phyloP scores from a whole-genome alignment of 2,113 vertebrate species.

The Recurvirostra avosetta region DNA sequence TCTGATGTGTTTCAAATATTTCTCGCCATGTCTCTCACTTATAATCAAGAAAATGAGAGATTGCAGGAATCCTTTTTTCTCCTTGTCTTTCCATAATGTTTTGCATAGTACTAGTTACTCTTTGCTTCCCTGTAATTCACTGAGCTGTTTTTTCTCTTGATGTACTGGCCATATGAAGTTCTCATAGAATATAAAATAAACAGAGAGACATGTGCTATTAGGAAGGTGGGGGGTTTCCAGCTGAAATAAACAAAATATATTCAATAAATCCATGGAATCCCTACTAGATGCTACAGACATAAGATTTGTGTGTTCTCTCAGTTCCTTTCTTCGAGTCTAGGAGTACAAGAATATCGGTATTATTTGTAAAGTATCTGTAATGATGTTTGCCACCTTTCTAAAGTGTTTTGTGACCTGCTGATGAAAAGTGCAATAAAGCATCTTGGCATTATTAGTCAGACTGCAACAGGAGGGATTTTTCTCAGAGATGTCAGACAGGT shows the following conservation, averaged over 20 bases:
- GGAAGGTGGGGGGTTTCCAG: rapidly evolving
- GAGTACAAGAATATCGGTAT: background rate
- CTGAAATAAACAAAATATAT: background rate
- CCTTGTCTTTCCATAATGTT: background rate
- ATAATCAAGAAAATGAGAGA: background rate
- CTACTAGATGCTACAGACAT: background rate
- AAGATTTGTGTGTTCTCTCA: background rate
- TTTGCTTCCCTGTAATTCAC: background rate
- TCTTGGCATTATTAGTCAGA: background rate
- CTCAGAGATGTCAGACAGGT: constrained; percentile 2
- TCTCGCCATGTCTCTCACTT: background rate
- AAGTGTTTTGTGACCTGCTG: background rate
- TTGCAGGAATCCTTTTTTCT: background rate
- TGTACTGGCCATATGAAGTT: background rate
- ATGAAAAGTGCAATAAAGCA: constrained; percentile 8
- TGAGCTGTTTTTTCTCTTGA: background rate
- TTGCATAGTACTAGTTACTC: background rate
- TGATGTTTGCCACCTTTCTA: background rate
- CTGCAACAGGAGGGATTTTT: constrained; percentile 5
- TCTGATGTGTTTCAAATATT: background rate
- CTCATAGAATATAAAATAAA: background rate
- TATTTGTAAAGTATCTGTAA: background rate
- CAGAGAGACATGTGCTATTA: background rate
- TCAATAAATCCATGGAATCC: background rate
- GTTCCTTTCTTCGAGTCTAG: background rate